These are phyloP conservation scores for Drosophila pseudotalamancana DNA, from an alignment of 2,888 invertebrate species.

Conservation along the genomic window DNA sequence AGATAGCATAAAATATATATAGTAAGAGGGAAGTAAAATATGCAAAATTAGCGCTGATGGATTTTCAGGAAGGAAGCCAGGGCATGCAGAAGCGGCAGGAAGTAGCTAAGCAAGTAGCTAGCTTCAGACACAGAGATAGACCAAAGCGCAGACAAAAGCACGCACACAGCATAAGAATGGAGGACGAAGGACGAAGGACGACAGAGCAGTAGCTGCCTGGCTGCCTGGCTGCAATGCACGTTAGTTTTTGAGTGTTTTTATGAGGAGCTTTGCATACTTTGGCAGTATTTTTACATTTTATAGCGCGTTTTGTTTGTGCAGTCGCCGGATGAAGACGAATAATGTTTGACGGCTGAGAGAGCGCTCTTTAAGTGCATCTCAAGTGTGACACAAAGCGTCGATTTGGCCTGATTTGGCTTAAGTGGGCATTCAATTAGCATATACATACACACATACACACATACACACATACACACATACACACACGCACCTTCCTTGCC, in stretches of 20 bases:
- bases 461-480: conserved; percentile 14
- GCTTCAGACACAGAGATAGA: conserved; percentile 51
- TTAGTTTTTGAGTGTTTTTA: conserved; percentile 75
- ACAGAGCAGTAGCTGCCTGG: conserved; percentile 23
- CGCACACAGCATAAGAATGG: conserved; percentile 12
- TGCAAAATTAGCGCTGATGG: conserved; percentile 80
- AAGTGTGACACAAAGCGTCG: conserved; percentile 61
- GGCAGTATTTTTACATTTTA: conserved; percentile 75
- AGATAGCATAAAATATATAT: conserved; percentile 16
- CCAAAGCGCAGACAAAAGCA: conserved; percentile 20
- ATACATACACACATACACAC: conserved; percentile 23
- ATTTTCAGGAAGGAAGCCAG: conserved; percentile 75
- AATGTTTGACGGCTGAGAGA: conserved; percentile 46
- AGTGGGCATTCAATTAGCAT: conserved; percentile 75
- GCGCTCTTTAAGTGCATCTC: conserved; percentile 58
- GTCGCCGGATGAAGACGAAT: conserved; percentile 60
- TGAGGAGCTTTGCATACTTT: conserved; percentile 79
- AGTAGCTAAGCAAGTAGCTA: conserved; percentile 74
- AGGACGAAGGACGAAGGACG: conserved; percentile 21
- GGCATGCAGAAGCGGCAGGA: conserved; percentile 63
- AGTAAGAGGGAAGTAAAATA: conserved; percentile 66
- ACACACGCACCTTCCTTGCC: not conserved
- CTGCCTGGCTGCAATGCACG: conserved; percentile 62
- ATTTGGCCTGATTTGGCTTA: conserved; percentile 60
- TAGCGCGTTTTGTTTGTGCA: conserved; percentile 75